Conservation (phyloP, 2,797 vertebrate genomes). For the Percopsis omiscomaycus region DNA sequence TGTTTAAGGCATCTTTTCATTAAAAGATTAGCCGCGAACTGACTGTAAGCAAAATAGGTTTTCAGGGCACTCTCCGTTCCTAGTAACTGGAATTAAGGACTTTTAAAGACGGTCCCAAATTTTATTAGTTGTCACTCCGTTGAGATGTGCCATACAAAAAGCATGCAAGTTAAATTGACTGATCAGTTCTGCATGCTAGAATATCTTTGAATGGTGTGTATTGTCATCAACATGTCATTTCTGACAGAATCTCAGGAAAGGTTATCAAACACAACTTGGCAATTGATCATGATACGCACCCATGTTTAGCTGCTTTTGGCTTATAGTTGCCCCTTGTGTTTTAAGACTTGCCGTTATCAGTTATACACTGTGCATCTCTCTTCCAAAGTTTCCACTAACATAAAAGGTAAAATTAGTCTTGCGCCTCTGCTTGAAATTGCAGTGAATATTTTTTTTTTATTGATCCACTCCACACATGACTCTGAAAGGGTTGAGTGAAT, state of each 20-base stretch:
- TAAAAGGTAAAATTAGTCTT: conserved; percentile 39
- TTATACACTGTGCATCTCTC: conserved; percentile 42
- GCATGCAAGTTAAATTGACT: conserved; percentile 51
- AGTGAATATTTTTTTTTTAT: conserved; percentile 59
- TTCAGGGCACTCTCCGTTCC: conserved; percentile 21
- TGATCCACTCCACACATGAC: conserved; percentile 88
- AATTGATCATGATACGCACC: conserved; percentile 36
- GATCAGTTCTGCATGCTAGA: conserved; percentile 61
- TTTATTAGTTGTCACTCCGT: conserved; percentile 30
- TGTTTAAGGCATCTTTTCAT: conserved; percentile 83
- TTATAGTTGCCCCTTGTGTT: conserved; percentile 44
- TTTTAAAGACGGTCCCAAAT: conserved; percentile 17
- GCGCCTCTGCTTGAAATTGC: conserved; percentile 61
- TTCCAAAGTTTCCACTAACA: conserved; percentile 53
- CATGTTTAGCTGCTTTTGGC: conserved; percentile 38
- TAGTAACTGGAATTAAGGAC: conserved; percentile 18
- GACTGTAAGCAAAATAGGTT: conserved; percentile 30
- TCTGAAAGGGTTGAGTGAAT: conserved; percentile 87
- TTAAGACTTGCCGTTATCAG: conserved; percentile 1
- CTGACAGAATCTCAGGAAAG: conserved; percentile 34
- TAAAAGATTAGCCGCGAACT: conserved; percentile 29
- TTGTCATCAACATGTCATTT: conserved; percentile 21
- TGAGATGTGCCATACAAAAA: conserved; percentile 40
- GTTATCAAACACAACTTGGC: conserved; percentile 31
- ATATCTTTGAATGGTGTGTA: conserved; percentile 42